These are phyloP conservation scores for Cladorhizidae sp. DNA, from an alignment of 37 sponge, comb jelly and placozoan species.

Conservation along the genomic window DNA sequence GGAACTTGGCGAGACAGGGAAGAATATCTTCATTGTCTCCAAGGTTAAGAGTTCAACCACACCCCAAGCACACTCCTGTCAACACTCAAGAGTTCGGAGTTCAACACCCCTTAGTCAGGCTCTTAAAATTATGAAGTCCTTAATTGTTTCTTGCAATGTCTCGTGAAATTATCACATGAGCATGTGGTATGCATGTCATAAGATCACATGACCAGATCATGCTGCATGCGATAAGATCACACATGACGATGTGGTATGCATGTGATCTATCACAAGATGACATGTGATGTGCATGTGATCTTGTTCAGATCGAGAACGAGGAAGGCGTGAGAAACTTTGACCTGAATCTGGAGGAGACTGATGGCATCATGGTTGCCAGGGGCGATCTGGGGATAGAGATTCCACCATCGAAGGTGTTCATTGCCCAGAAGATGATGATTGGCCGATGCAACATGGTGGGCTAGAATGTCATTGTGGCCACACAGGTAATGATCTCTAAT, in stretches of 20 bases:
- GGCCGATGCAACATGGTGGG: constrained; percentile 85
- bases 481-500: constrained; percentile 65
- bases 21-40: constrained; percentile 81
- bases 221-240: background rate
- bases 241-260: background rate
- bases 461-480: constrained; percentile 96
- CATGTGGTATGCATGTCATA: background rate
- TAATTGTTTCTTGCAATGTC: background rate
- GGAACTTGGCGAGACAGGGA: constrained; percentile 84
- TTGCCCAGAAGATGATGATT: constrained; percentile 98
- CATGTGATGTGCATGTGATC: background rate
- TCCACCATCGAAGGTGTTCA: constrained; percentile 94
- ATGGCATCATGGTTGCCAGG: constrained; percentile 97
- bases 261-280: constrained; percentile 10
- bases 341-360: constrained; percentile 79
- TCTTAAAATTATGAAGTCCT: background rate
- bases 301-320: constrained; percentile 90
- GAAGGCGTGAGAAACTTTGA: constrained; percentile 94
- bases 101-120: constrained; percentile 8
- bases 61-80: background rate
- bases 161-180: background rate
- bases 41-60: constrained; percentile 39
- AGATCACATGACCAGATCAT: background rate
- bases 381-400: constrained; percentile 99
- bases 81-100: no score